phyloP scores from a whole-genome alignment of 2,888 invertebrate genomes.

The Lottia scabra region DNA sequence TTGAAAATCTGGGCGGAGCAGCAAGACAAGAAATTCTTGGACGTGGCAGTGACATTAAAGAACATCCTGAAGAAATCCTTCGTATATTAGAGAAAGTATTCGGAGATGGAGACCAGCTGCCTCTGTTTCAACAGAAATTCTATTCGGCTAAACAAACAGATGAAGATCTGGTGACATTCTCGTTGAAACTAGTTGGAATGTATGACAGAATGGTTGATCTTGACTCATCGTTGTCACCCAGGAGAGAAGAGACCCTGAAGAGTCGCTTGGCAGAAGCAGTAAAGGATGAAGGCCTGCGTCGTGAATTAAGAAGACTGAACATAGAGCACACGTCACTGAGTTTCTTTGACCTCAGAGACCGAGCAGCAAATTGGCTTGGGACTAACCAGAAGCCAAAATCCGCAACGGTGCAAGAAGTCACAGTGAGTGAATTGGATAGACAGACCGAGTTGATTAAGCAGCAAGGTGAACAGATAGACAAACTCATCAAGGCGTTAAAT shows the following conservation, averaged over 20 bases:
- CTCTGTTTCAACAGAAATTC: slow-evolving; percentile 1
- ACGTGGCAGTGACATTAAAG: not conserved
- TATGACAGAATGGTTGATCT: not conserved
- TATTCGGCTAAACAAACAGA: not conserved
- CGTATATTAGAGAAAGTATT: not conserved
- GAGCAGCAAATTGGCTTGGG: slow-evolving; percentile 4
- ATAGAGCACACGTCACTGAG: not conserved
- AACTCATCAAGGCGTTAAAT: not conserved
- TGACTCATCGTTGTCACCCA: not conserved
- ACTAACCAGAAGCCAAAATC: not conserved
- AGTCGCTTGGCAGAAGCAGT: not conserved
- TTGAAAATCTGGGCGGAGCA: not conserved
- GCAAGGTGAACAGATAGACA: not conserved
- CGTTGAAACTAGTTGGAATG: slow-evolving; percentile 2
- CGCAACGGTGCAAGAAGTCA: not conserved
- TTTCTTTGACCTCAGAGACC: slow-evolving; percentile 11
- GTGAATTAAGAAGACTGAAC: slow-evolving; percentile 4
- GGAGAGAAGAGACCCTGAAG: not conserved
- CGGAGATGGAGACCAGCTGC: slow-evolving; percentile 7
- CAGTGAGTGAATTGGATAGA: not conserved
- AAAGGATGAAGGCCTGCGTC: not conserved
- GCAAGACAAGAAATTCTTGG: slow-evolving; percentile 10
- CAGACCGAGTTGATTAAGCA: not conserved
- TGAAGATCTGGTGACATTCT: slow-evolving; percentile 2
- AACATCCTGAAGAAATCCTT: slow-evolving; percentile 9